phyloP scores from a whole-genome alignment of 2,797 vertebrate genomes.

The Pteronotus mesoamericanus region DNA sequence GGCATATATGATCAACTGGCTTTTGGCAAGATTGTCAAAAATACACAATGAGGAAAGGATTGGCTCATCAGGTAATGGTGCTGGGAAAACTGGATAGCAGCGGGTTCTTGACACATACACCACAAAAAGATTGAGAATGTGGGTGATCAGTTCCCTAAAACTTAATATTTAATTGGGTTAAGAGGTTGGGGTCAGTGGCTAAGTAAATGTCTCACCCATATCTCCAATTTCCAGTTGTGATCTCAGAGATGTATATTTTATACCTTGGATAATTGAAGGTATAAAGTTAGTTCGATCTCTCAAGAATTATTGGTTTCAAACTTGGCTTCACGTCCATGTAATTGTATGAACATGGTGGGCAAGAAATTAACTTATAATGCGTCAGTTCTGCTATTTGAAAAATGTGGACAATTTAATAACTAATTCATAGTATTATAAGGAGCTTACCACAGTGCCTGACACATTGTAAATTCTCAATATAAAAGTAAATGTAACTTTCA shows the following conservation, averaged over 20 bases:
- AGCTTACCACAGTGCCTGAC: neutral
- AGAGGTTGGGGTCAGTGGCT: neutral
- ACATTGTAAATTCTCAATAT: neutral
- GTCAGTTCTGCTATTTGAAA: conserved; percentile 13
- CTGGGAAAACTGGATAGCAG: neutral
- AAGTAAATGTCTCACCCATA: neutral
- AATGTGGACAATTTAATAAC: neutral
- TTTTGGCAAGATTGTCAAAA: neutral
- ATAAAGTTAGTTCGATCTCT: conserved; percentile 8
- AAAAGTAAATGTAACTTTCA: neutral
- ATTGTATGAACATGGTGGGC: neutral
- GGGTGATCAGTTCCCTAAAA: neutral
- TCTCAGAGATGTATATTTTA: neutral
- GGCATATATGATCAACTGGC: neutral
- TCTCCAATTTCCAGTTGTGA: neutral
- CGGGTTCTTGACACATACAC: neutral
- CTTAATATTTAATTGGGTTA: neutral
- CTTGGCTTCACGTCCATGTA: neutral
- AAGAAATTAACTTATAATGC: neutral
- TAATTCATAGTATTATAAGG: neutral
- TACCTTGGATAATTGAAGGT: neutral
- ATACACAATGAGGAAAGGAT: neutral
- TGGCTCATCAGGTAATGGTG: neutral
- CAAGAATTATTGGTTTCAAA: conserved; percentile 13
- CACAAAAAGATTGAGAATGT: neutral